Evolutionary conservation across 2,113 vertebrate genomes (phyloP).

Genomic region (Myotis yumanensis): DNA sequence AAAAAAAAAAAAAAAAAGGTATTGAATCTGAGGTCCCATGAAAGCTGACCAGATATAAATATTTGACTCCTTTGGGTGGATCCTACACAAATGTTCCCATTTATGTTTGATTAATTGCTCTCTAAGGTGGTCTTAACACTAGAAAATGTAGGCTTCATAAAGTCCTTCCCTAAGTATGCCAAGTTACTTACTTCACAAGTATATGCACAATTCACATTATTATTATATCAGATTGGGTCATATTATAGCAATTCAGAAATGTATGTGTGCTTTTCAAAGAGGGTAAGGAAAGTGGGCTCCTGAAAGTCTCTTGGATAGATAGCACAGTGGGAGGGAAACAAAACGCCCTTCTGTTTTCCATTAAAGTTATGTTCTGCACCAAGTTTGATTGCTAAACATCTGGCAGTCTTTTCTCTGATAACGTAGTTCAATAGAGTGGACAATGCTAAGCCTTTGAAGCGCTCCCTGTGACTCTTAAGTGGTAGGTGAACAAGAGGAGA

Average conservation of each 20-base stretch:
- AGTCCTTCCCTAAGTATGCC: slow-evolving; percentile 1
- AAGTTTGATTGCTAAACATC: slow-evolving; percentile 77
- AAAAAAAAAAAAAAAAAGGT: not conserved
- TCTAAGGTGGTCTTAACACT: slow-evolving; percentile 41
- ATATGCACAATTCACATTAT: slow-evolving; percentile 52
- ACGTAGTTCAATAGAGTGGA: slow-evolving; percentile 64
- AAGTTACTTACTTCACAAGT: slow-evolving; percentile 56
- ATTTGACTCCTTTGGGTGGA: not conserved
- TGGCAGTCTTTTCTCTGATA: slow-evolving; percentile 78
- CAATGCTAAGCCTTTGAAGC: slow-evolving; percentile 72
- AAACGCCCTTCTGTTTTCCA: slow-evolving; percentile 76
- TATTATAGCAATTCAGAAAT: slow-evolving; percentile 63
- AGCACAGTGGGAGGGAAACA: slow-evolving; percentile 71
- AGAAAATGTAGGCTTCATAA: slow-evolving; percentile 48
- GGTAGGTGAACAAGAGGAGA: slow-evolving; percentile 53
- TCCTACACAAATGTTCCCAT: slow-evolving; percentile 50
- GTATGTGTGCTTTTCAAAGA: slow-evolving; percentile 53
- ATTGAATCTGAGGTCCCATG: not conserved
- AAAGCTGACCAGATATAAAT: slow-evolving; percentile 9
- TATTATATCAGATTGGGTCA: slow-evolving; percentile 58
- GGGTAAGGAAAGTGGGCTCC: slow-evolving; percentile 62
- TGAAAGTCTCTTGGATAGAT: slow-evolving; percentile 70
- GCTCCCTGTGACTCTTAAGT: slow-evolving; percentile 46
- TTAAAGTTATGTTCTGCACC: slow-evolving; percentile 79
- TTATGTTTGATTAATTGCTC: slow-evolving; percentile 64